Conservation (phyloP, 2,888 invertebrate genomes). For the Timema podura region DNA sequence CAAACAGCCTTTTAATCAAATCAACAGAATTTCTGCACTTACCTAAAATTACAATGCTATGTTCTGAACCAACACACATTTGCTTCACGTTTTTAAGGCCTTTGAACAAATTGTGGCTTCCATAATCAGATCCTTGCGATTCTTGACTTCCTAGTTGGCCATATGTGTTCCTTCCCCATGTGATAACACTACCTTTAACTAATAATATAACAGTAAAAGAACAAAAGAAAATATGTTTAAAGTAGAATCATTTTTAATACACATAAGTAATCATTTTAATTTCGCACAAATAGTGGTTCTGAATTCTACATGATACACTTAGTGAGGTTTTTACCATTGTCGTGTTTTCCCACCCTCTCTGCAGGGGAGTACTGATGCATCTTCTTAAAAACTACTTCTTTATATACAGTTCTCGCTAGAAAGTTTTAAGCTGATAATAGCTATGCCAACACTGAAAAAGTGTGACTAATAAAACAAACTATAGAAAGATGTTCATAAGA, state of each 20-base stretch:
- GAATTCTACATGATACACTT: too few species aligned
- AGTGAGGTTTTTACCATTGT: too few species aligned
- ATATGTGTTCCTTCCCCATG: conserved; percentile 79
- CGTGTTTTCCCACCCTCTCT: too few species aligned
- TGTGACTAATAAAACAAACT: too few species aligned
- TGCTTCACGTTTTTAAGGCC: conserved; percentile 47
- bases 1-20: not conserved
- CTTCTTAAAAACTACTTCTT: too few species aligned
- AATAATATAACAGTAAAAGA: conserved; percentile 36
- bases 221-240: not conserved
- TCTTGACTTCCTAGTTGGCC: conserved; percentile 63
- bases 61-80: conserved; percentile 72
- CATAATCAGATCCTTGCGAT: conserved; percentile 46
- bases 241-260: not conserved
- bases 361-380: too few species aligned
- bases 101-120: conserved; percentile 36
- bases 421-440: too few species aligned
- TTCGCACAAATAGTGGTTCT: too few species aligned
- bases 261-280: too few species aligned
- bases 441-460: too few species aligned
- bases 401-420: too few species aligned
- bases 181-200: conserved; percentile 58
- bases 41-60: conserved; percentile 61
- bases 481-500: too few species aligned
- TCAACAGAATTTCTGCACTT: conserved; percentile 24